These are phyloP conservation scores for Chrysogorgia sp. DNA, from an alignment of 92 coral and sea anemone genomes.

Conservation along the genomic window DNA sequence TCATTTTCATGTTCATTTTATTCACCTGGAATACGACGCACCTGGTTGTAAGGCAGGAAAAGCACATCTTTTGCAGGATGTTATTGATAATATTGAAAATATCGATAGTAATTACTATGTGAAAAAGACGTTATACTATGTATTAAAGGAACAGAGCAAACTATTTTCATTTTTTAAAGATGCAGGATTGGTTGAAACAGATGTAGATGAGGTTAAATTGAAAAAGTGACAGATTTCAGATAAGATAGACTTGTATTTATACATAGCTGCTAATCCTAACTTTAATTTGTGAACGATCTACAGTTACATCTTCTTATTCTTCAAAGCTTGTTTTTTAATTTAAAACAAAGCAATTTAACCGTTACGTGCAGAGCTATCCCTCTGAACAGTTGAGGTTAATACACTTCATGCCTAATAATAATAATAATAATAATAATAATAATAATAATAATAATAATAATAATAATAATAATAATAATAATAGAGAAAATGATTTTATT, in stretches of 20 bases:
- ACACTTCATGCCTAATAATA: too few species aligned
- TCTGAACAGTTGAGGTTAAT: too few species aligned
- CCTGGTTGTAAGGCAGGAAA: conserved; percentile 85
- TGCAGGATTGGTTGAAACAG: conserved; percentile 50
- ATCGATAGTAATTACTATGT: conserved; percentile 71
- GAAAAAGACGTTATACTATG: conserved; percentile 81
- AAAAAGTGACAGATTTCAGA: background rate
- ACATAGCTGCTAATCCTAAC: too few species aligned
- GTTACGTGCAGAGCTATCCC: too few species aligned
- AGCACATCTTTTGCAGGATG: conserved; percentile 90
- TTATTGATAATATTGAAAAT: conserved; percentile 90
- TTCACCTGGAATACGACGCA: conserved; percentile 85
- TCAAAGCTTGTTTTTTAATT: too few species aligned
- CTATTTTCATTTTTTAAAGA: conserved; percentile 58
- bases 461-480: too few species aligned
- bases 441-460: too few species aligned
- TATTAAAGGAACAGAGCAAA: conserved; percentile 75
- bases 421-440: too few species aligned
- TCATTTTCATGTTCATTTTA: conserved; percentile 94
- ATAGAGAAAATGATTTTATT: too few species aligned
- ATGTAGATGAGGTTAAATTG: background rate
- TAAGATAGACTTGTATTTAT: too few species aligned
- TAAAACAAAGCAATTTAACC: too few species aligned
- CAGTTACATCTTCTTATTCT: too few species aligned
- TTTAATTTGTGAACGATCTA: background rate